Evolutionary conservation across 2,113 vertebrate genomes (phyloP).

Genomic region (Saccopteryx leptura): DNA sequence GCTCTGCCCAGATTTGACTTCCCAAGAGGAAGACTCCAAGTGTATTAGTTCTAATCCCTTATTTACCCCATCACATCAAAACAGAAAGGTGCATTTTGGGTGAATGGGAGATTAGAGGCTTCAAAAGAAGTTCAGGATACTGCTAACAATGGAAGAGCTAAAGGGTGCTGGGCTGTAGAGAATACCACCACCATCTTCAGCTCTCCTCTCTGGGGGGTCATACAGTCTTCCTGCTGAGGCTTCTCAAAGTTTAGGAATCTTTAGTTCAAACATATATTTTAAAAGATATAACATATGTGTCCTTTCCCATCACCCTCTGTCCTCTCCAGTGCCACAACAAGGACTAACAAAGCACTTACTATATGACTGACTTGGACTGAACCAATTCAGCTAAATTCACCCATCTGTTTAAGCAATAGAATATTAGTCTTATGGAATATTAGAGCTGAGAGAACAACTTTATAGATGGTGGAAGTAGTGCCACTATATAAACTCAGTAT

Average conservation of each 20-base stretch:
- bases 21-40: neutral
- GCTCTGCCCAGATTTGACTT: constrained; percentile 27
- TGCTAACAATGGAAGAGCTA: neutral
- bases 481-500: neutral
- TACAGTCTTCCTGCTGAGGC: neutral
- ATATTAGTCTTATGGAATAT: neutral
- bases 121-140: neutral
- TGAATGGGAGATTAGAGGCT: neutral
- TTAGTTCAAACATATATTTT: neutral
- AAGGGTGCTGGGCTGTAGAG: neutral
- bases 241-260: neutral
- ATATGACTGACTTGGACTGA: neutral
- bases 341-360: neutral
- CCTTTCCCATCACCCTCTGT: neutral
- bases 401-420: neutral
- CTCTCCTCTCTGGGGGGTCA: neutral
- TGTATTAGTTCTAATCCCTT: neutral
- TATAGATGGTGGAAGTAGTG: neutral
- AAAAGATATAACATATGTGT: neutral
- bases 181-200: neutral
- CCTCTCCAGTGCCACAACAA: neutral
- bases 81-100: neutral
- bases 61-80: neutral
- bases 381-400: neutral
- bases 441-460: neutral